Conservation (phyloP, 2,888 invertebrate genomes). For the Cephus runcator region DNA sequence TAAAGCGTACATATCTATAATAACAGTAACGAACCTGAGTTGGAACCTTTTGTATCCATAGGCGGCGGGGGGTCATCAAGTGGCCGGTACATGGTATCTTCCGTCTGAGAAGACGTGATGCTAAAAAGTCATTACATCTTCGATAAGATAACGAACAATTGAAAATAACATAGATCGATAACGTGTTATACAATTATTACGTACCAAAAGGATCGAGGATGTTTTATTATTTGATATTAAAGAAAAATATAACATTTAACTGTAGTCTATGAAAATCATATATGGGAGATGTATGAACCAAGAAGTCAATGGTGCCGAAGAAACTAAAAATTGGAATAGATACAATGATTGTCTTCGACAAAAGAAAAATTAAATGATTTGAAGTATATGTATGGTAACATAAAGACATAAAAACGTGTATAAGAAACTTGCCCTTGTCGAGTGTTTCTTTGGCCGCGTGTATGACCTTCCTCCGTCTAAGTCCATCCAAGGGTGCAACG, state of each 20-base stretch:
- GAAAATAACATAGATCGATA: background rate
- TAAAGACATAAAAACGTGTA: background rate
- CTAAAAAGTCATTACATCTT: conserved; percentile 61
- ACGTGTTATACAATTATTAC: background rate
- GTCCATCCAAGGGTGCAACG: conserved; percentile 47
- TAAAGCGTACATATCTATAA: background rate
- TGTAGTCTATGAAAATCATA: background rate
- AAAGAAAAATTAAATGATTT: background rate
- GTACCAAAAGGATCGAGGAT: background rate
- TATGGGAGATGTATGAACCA: background rate
- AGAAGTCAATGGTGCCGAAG: background rate
- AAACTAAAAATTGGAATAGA: background rate
- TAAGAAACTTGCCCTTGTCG: conserved; percentile 67
- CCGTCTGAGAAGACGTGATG: conserved; percentile 82
- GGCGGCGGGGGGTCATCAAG: conserved; percentile 84
- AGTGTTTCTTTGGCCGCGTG: conserved; percentile 71
- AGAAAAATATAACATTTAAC: background rate
- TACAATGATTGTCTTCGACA: background rate
- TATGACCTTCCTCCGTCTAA: conserved; percentile 69
- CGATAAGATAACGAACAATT: background rate
- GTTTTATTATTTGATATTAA: background rate
- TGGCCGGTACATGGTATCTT: conserved; percentile 90
- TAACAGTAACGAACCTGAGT: conserved; percentile 68
- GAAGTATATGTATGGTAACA: background rate
- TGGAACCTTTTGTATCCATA: conserved; percentile 88